Evolutionary conservation across 2,113 vertebrate genomes (phyloP).

Genomic region (Vulpes vulpes): DNA sequence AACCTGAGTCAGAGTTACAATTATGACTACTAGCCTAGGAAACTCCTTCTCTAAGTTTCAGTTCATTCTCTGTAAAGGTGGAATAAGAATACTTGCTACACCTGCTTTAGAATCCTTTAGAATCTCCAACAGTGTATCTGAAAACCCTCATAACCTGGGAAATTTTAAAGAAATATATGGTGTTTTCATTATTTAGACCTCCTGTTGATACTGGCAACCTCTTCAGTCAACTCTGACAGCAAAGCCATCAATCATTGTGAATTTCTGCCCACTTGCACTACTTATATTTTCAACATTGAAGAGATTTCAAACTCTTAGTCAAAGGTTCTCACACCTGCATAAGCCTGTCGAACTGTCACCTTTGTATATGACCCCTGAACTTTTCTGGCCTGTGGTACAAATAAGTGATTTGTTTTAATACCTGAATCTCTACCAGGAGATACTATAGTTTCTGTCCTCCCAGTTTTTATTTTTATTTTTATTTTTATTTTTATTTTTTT

Average conservation of each 20-base stretch:
- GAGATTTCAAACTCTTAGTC: neutral
- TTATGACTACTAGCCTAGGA: neutral
- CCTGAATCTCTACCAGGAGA: neutral
- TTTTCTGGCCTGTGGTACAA: neutral
- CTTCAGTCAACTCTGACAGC: slow-evolving; percentile 11
- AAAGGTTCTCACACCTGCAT: slow-evolving; percentile 12
- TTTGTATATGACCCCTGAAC: neutral
- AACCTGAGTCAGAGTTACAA: neutral
- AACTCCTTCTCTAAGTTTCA: neutral
- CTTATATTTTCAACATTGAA: slow-evolving; percentile 49
- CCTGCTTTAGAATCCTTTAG: neutral
- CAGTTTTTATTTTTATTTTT: slow-evolving; percentile 24
- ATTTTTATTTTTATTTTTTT: neutral
- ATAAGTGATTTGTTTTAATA: neutral
- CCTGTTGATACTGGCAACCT: neutral
- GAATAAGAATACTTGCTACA: neutral
- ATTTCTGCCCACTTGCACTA: slow-evolving; percentile 42
- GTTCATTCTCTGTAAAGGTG: neutral
- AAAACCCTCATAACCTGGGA: neutral
- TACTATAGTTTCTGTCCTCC: neutral
- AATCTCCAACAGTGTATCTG: neutral
- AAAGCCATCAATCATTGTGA: slow-evolving; percentile 40
- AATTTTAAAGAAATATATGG: neutral
- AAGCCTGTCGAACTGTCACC: slow-evolving; percentile 48
- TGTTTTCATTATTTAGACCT: slow-evolving; percentile 35